phyloP scores from a whole-genome alignment of 2,113 vertebrate genomes.

The Platichthys flesus region DNA sequence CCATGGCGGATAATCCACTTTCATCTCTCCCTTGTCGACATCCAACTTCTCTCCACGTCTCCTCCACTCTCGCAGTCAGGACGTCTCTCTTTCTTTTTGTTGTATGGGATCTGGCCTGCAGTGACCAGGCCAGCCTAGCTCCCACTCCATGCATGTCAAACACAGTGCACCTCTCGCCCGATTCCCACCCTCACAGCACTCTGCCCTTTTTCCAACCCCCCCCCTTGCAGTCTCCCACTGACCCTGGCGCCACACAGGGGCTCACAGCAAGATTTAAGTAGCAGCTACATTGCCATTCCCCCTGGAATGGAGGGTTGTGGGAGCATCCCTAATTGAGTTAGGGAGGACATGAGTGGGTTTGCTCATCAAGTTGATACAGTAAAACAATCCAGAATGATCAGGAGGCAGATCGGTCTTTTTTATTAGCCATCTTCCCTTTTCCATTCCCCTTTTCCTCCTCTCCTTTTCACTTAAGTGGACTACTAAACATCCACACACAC shows the following conservation, averaged over 20 bases:
- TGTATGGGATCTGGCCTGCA: conserved; percentile 31
- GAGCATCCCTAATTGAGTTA: conserved; percentile 79
- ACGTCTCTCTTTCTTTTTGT: conserved; percentile 36
- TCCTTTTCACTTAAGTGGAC: conserved; percentile 20
- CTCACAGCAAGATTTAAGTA: conserved; percentile 46
- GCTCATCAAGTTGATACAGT: conserved; percentile 76
- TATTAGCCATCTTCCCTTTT: conserved; percentile 60
- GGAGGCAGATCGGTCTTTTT: conserved; percentile 70
- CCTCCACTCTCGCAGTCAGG: conserved; percentile 48
- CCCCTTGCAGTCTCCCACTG: conserved; percentile 23
- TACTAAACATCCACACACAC: conserved; percentile 21
- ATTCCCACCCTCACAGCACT: conserved; percentile 18
- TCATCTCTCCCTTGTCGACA: conserved; percentile 75
- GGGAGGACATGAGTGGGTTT: conserved; percentile 78
- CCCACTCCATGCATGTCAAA: conserved; percentile 53
- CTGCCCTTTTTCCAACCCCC: conserved; percentile 9
- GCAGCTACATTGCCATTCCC: conserved; percentile 40
- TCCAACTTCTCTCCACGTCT: conserved; percentile 62
- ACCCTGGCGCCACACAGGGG: conserved; percentile 69
- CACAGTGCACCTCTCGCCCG: conserved; percentile 42
- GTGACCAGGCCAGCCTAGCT: conserved; percentile 47
- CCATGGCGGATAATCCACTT: conserved; percentile 79
- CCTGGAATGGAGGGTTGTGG: conserved; percentile 61
- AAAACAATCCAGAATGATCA: conserved; percentile 70
- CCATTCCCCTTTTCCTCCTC: conserved; percentile 27